These are phyloP conservation scores for Myanophis thanlyinensis DNA, from an alignment of 2,113 vertebrate genomes.

Conservation along the genomic window DNA sequence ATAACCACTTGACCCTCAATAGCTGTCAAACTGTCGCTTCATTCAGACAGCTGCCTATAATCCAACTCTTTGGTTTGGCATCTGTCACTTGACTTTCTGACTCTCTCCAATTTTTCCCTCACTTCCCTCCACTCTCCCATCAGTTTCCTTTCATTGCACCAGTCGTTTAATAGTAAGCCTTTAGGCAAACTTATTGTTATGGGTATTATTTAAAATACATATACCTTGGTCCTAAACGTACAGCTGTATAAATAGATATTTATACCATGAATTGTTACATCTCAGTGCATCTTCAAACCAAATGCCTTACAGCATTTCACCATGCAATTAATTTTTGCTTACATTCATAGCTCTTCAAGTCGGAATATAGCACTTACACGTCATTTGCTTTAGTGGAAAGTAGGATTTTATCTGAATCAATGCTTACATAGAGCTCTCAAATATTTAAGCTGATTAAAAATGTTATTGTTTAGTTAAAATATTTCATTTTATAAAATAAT, in stretches of 20 bases:
- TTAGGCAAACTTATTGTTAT: not conserved
- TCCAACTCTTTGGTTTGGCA: not conserved
- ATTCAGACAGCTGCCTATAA: not conserved
- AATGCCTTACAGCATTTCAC: not conserved
- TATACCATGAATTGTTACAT: not conserved
- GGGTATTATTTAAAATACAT: not conserved
- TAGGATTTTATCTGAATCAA: not conserved
- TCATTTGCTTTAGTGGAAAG: not conserved
- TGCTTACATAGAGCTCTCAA: not conserved
- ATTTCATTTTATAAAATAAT: conserved; percentile 28
- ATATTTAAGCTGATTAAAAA: not conserved
- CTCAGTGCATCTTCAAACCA: not conserved
- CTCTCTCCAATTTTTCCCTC: not conserved
- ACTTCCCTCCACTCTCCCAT: not conserved
- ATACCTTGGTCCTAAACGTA: not conserved
- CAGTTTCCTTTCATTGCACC: not conserved
- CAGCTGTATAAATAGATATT: not conserved
- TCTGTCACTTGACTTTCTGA: not conserved
- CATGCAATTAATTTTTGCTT: not conserved
- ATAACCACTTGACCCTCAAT: not conserved
- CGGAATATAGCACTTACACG: not conserved
- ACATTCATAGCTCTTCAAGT: not conserved
- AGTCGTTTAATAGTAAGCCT: not conserved
- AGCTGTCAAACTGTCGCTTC: not conserved
- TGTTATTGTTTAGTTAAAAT: not conserved